These are phyloP conservation scores for Atherinomorus stipes DNA, from an alignment of 2,113 vertebrate species.

Conservation along the genomic window DNA sequence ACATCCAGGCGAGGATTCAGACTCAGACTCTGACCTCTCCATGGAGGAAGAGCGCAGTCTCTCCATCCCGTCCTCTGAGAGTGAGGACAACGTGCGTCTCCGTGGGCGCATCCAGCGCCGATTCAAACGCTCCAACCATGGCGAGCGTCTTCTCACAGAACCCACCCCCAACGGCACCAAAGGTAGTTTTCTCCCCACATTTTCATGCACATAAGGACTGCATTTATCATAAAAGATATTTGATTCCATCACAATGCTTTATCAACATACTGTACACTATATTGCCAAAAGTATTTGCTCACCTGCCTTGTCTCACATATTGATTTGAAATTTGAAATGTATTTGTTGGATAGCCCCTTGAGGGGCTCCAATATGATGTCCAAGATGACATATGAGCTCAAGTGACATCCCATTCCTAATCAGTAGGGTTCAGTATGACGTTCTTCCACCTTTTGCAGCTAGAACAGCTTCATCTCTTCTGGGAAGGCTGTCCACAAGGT, in stretches of 20 bases:
- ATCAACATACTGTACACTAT: no score
- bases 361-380: no score
- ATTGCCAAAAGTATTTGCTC: no score
- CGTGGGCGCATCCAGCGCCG: slow-evolving; percentile 93
- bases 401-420: no score
- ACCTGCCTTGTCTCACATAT: no score
- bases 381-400: no score
- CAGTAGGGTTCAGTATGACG: no score
- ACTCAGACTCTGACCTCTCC: slow-evolving; percentile 96
- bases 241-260: background rate
- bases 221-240: background rate
- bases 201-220: background rate
- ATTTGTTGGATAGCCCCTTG: no score
- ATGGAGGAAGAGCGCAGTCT: slow-evolving; percentile 95
- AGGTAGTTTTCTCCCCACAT: slow-evolving; percentile 77
- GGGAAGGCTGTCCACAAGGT: no score
- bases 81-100: slow-evolving; percentile 93
- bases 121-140: slow-evolving; percentile 91
- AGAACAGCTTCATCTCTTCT: no score
- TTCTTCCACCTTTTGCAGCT: no score
- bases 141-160: slow-evolving; percentile 93
- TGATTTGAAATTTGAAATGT: no score
- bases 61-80: slow-evolving; percentile 97
- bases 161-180: slow-evolving; percentile 88
- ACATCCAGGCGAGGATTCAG: slow-evolving; percentile 90